Evolutionary conservation across 2,113 vertebrate species (phyloP), one percentile per base, ranked within the genome.

Genomic region (Pachycephala philippinensis): DNA sequence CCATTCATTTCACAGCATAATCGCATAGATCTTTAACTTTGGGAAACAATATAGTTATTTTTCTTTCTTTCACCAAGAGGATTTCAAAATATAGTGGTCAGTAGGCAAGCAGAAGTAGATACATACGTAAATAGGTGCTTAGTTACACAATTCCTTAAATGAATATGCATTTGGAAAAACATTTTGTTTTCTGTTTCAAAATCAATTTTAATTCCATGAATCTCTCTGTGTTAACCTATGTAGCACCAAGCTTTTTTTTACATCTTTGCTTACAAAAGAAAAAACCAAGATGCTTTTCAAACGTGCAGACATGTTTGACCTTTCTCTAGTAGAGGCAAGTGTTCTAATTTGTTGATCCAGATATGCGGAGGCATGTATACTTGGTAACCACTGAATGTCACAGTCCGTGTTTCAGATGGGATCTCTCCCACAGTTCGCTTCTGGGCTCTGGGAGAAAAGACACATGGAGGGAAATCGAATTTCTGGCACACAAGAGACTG

Each of bases 381-480:
- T 65, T 70, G 31, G 54, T 27, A 77, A 69, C 0, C 8, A 33
- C 33, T 31, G 75, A 70, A 50, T 65, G 40, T 19, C 8, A 18
- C 0, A 0, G 15, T 15, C 2, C 0, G 2, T 37, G 45, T 80
- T 64, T 69, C 69, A 75, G 42, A 7, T 7, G 42, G 60, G 68
- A 50, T 56, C 23, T 50, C 60, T 66, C 60, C 45, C 65, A 57
- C 21, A 61, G 18, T 17, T 39, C 35, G 22, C 1, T 1, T 27
- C 24, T n/a, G 22, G 30, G 33, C 24, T 66, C 26, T 23, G 47
- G 47, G 59, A 69, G 13, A 33, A 80, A 76, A 53, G 31, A 22
- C 1, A 4, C 14, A 22, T 7, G 9, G 63, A 92, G 11, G 12
- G 6, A 86, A 61, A 8, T 50, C 1, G 1, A 30, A 70, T 45